Base-by-base conservation (phyloP, 2,797 vertebrate species). In the Urocyon cinereoargenteus region DNA sequence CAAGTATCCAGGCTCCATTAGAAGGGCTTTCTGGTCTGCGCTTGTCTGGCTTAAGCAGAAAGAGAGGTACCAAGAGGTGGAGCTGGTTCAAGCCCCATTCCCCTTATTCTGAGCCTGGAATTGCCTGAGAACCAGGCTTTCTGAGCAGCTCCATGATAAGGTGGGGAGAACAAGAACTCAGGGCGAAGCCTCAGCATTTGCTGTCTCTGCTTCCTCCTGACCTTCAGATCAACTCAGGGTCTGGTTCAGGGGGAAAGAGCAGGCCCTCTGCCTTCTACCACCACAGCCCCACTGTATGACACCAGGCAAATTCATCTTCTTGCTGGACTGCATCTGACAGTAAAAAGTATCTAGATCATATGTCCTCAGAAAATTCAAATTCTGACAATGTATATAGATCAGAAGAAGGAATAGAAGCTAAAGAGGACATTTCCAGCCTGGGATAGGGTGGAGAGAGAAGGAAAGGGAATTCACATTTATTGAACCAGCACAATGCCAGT, bases 61-160 rank as follows among this genome's bases (percentile, higher is more conserved):
- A 57, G n/a, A 88, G 40, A 78, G 36, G 7, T 77, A 21, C 49
- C 34, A 57, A n/a, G 66, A 70, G 40, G 4, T 10, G 62, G 45
- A 3, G 7, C 31, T 92, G 61, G 64, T 40, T 57, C 14, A 59
- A 85, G 51, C 11, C 26, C 19, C 31, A 7, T 6, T 0, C 0
- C 13, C 3, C 36, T 51, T 34, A 57, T 40, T 62, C 70, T 66
- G 22, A 91, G 68, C 61, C 19, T 31, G 2, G 55, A 22, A 59
- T 28, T 59, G 36, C 62, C 86, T n/a, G 72, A 84, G 70, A 92
- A 62, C n/a, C 77, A 81, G 85, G 21, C n/a, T 91, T 89, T 90
- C 73, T 21, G 77, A 88, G 31, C 14, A 5, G 59, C 72, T 92
- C 61, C 31, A 5, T 3, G 31, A 4, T 62, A 19, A 2, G 24